Base-by-base conservation (phyloP, 37 sponge, comb jelly and placozoan genomes). In the Diacarnus erythraeanus region DNA sequence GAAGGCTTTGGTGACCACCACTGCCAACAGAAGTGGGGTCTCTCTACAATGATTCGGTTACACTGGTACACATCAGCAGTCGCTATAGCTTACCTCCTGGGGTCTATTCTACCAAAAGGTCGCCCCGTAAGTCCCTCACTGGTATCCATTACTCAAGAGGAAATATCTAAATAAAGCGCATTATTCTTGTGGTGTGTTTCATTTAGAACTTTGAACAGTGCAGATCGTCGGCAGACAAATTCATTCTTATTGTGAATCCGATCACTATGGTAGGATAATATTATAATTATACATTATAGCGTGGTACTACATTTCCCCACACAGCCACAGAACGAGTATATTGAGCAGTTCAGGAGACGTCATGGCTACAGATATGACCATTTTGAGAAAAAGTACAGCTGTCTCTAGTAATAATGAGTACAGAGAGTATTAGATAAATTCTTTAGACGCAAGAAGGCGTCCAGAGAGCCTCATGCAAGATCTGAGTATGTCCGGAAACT, bases 291-390 rank as follows among this genome's bases (percentile, higher is more conserved):
- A n/a, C n/a, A n/a, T n/a, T n/a, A n/a, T n/a, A n/a, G n/a, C n/a
- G n/a, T n/a, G n/a, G n/a, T n/a, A n/a, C n/a, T n/a, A n/a, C n/a
- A n/a, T 12, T 47, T 47, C 12, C 41, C 2, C 34, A 18, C 2
- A 30, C 69, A 92, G 99, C 99, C 99, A 1, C 99, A 99, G 85
- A 99, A 99, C 86, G 99, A 99, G 74, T 88, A 99, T 75, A 99
- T 99, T 30, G 99, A 99, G 60, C 83, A 79, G 71, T 76, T 88
- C 42, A 71, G 87, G 29, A 99, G 94, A 85, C 72, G 97, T 25
- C 93, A 94, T 86, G 99, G 99, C 40, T 86, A 88, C 71, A 84
- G 95, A 42, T 64, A 94, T 68, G 97, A 99, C 64, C 86, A 99
- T 72, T 78, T 84, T 64, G 97, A 99, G 71, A 96, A 88, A 58